Percentiles rank a stretch among this genome's conserved stretches.
Conservation (phyloP, 2,797 vertebrate genomes). For the Eulemur albifrons region DNA sequence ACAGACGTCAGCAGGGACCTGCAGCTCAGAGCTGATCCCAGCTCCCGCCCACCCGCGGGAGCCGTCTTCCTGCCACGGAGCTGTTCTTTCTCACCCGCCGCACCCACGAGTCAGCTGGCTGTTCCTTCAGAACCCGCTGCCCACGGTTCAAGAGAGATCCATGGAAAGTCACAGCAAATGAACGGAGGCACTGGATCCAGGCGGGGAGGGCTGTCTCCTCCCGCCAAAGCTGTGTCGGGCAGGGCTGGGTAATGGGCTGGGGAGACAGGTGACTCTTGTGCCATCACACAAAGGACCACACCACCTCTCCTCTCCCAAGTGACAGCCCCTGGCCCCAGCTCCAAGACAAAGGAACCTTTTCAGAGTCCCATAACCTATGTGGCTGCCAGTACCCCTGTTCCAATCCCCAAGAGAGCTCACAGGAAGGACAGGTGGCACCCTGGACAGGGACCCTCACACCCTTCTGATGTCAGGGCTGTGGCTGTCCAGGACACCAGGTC, state of each 20-base stretch:
- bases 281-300: background rate
- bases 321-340: background rate
- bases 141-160: background rate
- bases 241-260: background rate
- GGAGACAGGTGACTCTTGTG: rapidly evolving
- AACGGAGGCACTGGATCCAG: rapidly evolving
- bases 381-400: background rate
- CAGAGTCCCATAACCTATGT: background rate
- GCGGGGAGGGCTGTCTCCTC: background rate
- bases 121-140: background rate
- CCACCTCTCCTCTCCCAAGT: background rate
- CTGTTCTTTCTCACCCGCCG: background rate
- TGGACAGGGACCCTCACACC: background rate
- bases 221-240: background rate
- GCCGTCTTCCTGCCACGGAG: background rate
- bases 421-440: rapidly evolving
- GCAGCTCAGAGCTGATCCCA: background rate
- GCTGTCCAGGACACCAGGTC: background rate
- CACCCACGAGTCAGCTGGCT: background rate
- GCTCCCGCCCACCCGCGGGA: background rate
- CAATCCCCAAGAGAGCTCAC: background rate
- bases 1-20: background rate
- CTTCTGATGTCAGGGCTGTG: background rate
- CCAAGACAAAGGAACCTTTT: background rate
- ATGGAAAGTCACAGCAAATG: background rate